These are phyloP conservation scores for Cataglyphis cursor DNA, from an alignment of 2,888 invertebrate genomes.

Conservation along the genomic window DNA sequence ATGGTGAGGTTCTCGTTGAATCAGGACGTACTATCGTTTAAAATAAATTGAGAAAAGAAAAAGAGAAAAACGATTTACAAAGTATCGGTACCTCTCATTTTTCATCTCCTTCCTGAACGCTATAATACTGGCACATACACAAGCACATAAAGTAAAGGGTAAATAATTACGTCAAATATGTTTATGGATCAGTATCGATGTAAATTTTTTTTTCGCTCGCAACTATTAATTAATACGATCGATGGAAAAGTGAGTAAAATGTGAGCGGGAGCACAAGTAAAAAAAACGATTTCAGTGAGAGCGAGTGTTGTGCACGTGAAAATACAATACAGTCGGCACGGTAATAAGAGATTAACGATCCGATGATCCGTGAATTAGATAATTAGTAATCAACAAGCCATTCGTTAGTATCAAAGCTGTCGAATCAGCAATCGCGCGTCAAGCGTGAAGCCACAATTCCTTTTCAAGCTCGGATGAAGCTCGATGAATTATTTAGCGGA, in stretches of 20 bases:
- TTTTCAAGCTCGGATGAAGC: slow-evolving; percentile 76
- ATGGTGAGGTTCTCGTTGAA: slow-evolving; percentile 1
- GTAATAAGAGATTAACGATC: slow-evolving; percentile 38
- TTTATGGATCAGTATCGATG: not conserved
- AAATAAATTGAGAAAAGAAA: slow-evolving; percentile 26
- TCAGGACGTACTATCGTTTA: not conserved
- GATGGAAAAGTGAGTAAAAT: slow-evolving; percentile 15
- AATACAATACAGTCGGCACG: slow-evolving; percentile 42
- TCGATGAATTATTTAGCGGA: slow-evolving; percentile 67
- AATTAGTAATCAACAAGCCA: slow-evolving; percentile 79
- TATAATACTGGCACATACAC: slow-evolving; percentile 35
- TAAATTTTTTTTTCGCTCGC: not conserved
- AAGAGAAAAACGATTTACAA: slow-evolving; percentile 12
- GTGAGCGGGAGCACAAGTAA: slow-evolving; percentile 6
- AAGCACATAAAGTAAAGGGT: slow-evolving; percentile 46
- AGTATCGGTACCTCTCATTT: slow-evolving; percentile 8
- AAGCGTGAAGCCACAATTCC: slow-evolving; percentile 82
- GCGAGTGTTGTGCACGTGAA: slow-evolving; percentile 55
- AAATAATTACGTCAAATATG: slow-evolving; percentile 9
- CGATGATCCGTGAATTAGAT: slow-evolving; percentile 68
- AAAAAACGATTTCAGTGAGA: slow-evolving; percentile 50
- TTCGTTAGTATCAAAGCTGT: slow-evolving; percentile 81
- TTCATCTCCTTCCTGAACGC: slow-evolving; percentile 34
- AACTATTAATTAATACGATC: not conserved
- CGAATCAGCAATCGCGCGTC: slow-evolving; percentile 81